Evolutionary conservation across 2,888 invertebrate genomes (phyloP).

Genomic region (Ormia ochracea): DNA sequence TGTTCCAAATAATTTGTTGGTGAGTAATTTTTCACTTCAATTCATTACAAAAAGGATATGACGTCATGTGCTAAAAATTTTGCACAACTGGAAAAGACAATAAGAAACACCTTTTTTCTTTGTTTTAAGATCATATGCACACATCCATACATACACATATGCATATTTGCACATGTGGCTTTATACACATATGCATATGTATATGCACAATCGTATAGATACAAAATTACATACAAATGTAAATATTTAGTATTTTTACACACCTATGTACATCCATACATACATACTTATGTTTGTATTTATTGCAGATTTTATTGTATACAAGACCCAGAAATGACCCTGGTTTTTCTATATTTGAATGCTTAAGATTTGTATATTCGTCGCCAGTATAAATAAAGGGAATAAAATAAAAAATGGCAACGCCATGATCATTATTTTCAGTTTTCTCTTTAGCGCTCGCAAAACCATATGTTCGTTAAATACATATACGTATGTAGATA

Average conservation of each 20-base stretch:
- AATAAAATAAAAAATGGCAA: constrained; percentile 45
- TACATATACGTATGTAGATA: not conserved
- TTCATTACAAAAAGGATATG: constrained; percentile 67
- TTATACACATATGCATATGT: too few relatives aligned
- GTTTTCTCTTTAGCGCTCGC: constrained; percentile 37
- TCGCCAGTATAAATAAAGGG: constrained; percentile 30
- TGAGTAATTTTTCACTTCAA: constrained; percentile 58
- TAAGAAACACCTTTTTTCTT: constrained; percentile 34
- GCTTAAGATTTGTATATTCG: constrained; percentile 16
- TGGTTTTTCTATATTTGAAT: constrained; percentile 75
- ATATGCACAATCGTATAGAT: too few relatives aligned
- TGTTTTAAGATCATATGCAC: not conserved
- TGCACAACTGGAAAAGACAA: constrained; percentile 31
- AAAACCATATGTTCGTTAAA: constrained; percentile 54
- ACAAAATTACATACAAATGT: constrained; percentile 16
- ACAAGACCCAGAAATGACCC: constrained; percentile 66
- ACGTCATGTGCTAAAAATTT: constrained; percentile 67
- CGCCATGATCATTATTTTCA: constrained; percentile 40
- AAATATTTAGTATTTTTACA: constrained; percentile 35
- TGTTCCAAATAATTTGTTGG: not conserved
- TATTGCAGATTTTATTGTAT: constrained; percentile 37
- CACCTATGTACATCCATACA: not conserved
- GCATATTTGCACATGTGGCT: not conserved
- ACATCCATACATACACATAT: constrained; percentile 8
- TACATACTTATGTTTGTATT: too few relatives aligned